phyloP scores from a whole-genome alignment of 2,888 invertebrate genomes.

The Tridacna crocea region DNA sequence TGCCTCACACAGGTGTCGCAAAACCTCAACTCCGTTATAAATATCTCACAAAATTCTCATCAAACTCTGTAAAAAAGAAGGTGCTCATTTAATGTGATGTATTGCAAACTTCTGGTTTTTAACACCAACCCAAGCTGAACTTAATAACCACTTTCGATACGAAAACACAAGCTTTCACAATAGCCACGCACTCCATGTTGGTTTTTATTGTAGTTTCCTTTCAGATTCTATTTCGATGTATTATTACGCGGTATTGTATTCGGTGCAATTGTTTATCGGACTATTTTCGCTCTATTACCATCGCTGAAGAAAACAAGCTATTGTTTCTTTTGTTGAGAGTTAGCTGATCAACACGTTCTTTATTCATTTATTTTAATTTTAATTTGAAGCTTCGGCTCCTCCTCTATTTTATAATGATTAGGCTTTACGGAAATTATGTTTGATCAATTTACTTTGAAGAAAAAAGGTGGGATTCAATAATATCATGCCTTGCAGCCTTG shows the following conservation, averaged over 20 bases:
- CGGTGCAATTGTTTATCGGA: slow-evolving; percentile 27
- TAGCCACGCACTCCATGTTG: slow-evolving; percentile 41
- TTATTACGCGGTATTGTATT: slow-evolving; percentile 19
- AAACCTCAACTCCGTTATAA: slow-evolving; percentile 29
- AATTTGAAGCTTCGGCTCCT: slow-evolving; percentile 13
- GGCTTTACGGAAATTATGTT: slow-evolving; percentile 11
- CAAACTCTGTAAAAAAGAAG: slow-evolving; percentile 28
- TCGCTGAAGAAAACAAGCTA: slow-evolving; percentile 13
- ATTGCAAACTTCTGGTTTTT: slow-evolving; percentile 20
- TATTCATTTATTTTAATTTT: slow-evolving; percentile 22
- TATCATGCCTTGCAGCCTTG: too few species aligned
- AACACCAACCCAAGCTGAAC: slow-evolving; percentile 14
- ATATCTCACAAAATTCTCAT: slow-evolving; percentile 44
- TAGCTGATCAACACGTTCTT: slow-evolving; percentile 15
- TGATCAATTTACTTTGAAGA: slow-evolving; percentile 12
- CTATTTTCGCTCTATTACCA: slow-evolving; percentile 32
- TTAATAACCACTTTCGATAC: slow-evolving; percentile 26
- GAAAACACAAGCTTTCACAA: slow-evolving; percentile 33
- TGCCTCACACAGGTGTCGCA: slow-evolving; percentile 39
- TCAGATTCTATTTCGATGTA: slow-evolving; percentile 44
- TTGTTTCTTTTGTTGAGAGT: slow-evolving; percentile 23
- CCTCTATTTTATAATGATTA: slow-evolving; percentile 28
- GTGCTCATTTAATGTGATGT: slow-evolving; percentile 28
- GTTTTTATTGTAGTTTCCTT: slow-evolving; percentile 42
- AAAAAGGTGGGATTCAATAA: not conserved